These are phyloP conservation scores for Archegozetes longisetosus DNA, from an alignment of 1,140 invertebrate genomes.

Conservation along the genomic window DNA sequence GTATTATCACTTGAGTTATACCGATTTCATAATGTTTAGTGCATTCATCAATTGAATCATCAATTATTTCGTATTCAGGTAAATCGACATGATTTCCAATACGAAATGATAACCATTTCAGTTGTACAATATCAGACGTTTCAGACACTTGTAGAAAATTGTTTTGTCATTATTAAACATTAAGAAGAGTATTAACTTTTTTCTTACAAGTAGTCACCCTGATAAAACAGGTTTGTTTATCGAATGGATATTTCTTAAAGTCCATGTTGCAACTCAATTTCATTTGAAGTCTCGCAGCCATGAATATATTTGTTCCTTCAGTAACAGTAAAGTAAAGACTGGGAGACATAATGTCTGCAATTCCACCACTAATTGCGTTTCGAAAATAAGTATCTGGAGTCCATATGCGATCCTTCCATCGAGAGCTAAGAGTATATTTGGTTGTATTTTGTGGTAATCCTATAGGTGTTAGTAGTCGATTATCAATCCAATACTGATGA, in stretches of 20 bases:
- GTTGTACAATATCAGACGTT: not conserved
- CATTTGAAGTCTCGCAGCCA: slow-evolving; percentile 15
- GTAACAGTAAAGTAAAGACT: slow-evolving; percentile 9
- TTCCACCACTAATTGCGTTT: slow-evolving; percentile 17
- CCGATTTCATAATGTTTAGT: not conserved
- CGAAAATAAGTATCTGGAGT: slow-evolving; percentile 22
- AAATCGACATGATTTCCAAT: not conserved
- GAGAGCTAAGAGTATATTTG: slow-evolving; percentile 7
- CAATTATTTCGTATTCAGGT: not conserved
- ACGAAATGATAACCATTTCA: not conserved
- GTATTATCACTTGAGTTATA: no score
- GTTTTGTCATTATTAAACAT: not conserved
- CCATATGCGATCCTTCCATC: slow-evolving; percentile 19
- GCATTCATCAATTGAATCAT: not conserved
- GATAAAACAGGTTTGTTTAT: slow-evolving; percentile 21
- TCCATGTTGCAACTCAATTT: slow-evolving; percentile 22
- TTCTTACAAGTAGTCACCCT: not conserved
- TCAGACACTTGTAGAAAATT: not conserved
- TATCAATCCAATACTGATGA: slow-evolving; percentile 20
- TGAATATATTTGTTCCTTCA: slow-evolving; percentile 23
- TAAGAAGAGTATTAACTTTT: not conserved
- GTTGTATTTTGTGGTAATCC: not conserved
- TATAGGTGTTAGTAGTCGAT: slow-evolving; percentile 14
- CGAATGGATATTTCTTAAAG: slow-evolving; percentile 21
- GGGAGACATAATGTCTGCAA: slow-evolving; percentile 2